A percentile compares a stretch with the other conserved stretches of the same genome.
phyloP scores from a whole-genome alignment of 2,797 vertebrate genomes.

The Forpus xanthops region DNA sequence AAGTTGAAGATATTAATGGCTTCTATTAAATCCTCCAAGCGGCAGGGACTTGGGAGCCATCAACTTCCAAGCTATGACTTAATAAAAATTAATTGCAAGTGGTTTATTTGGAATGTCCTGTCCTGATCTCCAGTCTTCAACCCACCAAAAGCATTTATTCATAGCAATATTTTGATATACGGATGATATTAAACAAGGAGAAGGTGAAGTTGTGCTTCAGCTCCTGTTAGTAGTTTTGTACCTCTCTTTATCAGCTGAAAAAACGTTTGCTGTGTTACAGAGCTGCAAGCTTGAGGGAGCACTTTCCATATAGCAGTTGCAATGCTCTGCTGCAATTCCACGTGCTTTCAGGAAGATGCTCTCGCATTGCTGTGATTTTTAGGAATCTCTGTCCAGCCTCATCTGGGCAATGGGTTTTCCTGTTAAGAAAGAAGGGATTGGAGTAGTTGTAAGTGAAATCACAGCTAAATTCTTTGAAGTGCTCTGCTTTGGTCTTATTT shows the following conservation, averaged over 20 bases:
- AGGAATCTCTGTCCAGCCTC: neutral
- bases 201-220: neutral
- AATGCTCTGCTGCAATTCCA: neutral
- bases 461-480: neutral
- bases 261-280: rapidly evolving
- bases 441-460: neutral
- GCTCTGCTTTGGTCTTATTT: neutral
- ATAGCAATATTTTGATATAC: neutral
- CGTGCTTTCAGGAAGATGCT: neutral
- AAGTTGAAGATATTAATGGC: neutral
- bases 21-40: neutral
- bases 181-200: neutral
- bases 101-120: neutral
- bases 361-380: neutral
- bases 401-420: neutral
- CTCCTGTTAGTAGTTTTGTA: neutral
- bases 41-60: neutral
- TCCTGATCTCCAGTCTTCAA: neutral
- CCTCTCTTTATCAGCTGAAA: neutral
- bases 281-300: neutral
- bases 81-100: neutral
- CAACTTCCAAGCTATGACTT: neutral
- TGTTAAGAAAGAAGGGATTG: neutral
- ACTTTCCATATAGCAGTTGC: neutral
- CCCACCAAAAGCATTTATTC: neutral